Base-by-base conservation (phyloP, 1,140 invertebrate species). In the Sitobion miscanthi region DNA sequence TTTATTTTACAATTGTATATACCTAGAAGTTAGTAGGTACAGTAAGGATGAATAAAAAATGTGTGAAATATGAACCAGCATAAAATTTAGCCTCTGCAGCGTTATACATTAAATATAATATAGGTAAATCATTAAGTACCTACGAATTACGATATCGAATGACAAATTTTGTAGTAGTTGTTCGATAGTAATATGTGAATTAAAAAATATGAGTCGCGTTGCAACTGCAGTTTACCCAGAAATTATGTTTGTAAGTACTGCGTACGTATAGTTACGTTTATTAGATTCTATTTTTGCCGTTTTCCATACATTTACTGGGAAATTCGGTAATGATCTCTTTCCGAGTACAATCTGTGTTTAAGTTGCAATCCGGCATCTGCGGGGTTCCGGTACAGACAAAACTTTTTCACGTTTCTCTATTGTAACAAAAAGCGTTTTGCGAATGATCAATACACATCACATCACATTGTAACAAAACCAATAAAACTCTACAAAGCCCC, bases 381-480 rank as follows among this genome's bases (percentile, higher is more conserved):
- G 30, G 3, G 62, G 30, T 69, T 69, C 25, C 62, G 11, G 30
- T n/a, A 14, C 30, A n/a, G 0, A 69, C 30, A 7, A 30, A 69
- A 69, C 62, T 69, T 69, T 69, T 69, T 69, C 62, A 69, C 62
- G 30, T n/a, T 69, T 69, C 62, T 69, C 62, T n/a, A 69, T 69
- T 69, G 11, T 69, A 69, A 0, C 62, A 30, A 69, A 69, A 30
- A 30, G 62, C 30, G 30, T 69, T 69, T n/a, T n/a, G 4, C 62
- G 62, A 69, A 69, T n/a, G 25, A 69, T 69, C 62, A 69, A 69
- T n/a, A 69, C 62, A n/a, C 30, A 62, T 35, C 25, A 17, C 49
- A 9, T 62, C 23, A 62, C 23, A 69, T 69, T 69, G 30, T 69
- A n/a, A 69, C 30, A 69, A 69, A 69, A 69, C 62, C 62, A 69